Base-by-base conservation (phyloP, 2,888 invertebrate genomes). In the Eupithecia centaureata region DNA sequence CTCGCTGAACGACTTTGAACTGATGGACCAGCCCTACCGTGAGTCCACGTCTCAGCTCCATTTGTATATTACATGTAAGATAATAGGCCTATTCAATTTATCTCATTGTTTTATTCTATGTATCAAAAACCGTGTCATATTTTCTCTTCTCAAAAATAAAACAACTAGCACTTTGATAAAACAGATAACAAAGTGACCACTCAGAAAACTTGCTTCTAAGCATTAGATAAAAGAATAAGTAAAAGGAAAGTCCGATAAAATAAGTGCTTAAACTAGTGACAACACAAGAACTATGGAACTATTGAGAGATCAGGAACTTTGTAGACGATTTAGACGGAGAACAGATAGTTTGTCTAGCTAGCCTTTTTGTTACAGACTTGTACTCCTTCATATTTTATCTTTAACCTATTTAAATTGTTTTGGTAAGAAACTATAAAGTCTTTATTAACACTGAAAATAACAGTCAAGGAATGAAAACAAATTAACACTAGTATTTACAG, bases 161-260 rank as follows among this genome's bases (percentile, higher is more conserved):
- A 22, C 47, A 52, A 51, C 51, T 13, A 51, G 25, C 27, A 27
- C 15, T 1, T 52, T 52, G 56, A 18, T 56, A 56, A 56, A 56
- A 56, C 30, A 10, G 56, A 56, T 30, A 30, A 4, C 30, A n/a
- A 56, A 59, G 32, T 64, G 51, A 51, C 58, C 64, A 57, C 51
- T 59, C 4, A 12, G 5, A 15, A 63, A 65, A 52, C 60, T 65
- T 18, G 12, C 22, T 22, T 52, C 33, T 33, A 58, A 51, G 25
- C 64, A 65, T 60, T 13, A 38, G 65, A 65, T 65, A 65, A 65
- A 65, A 60, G 27, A 30, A 35, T 52, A 38, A 65, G 64, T 22
- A 28, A 61, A 18, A 52, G 52, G 25, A n/a, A 30, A 30, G 32
- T 18, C 33, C 13, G 61, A 65, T 61, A 65, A 65, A 61, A 64